Base-by-base conservation (phyloP, 2,113 vertebrate species). In the Ochotona curzoniae region DNA sequence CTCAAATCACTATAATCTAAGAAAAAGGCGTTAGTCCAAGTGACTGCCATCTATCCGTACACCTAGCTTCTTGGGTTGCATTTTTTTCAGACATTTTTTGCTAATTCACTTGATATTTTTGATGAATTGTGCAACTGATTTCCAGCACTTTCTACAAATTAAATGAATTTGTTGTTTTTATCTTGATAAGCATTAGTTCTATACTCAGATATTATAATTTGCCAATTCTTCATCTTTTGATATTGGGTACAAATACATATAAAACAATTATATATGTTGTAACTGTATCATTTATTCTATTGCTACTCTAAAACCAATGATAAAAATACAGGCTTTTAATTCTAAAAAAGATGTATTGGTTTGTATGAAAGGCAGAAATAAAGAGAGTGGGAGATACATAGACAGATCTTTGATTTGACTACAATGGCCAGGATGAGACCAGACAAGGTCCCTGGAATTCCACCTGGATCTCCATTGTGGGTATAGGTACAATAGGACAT, bases 11-110 rank as follows among this genome's bases (percentile, higher is more conserved):
- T 14, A 11, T 23, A 26, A 66, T 5, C 21, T 11, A 32, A 87
- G 28, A 49, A 73, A 80, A 1, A 17, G 14, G 14, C 14, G 21
- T 76, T 63, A 74, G 44, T 60, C 60, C 79, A 79, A 89, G 61
- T 49, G 21, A 81, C 70, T 32, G 57, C 49, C 35, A 85, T 66
- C 30, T 35, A 47, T 8, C 14, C 14, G 15, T 57, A 70, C 5
- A 23, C n/a, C 35, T 23, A 49, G 49, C 94, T 70, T 69, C 44
- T 86, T 13, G 26, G 7, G 17, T 32, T 86, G 11, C 26, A 63
- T 64, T 85, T 70, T 87, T 83, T 66, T 54, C 32, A 88, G 7
- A 75, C 80, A 80, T 26, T 88, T 47, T 85, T 60, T 81, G 66
- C 60, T 76, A 66, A 84, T n/a, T 85, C 30, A 44, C 73, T 87